Base-by-base conservation (phyloP, 2,888 invertebrate species). In the Nycteola revayana region DNA sequence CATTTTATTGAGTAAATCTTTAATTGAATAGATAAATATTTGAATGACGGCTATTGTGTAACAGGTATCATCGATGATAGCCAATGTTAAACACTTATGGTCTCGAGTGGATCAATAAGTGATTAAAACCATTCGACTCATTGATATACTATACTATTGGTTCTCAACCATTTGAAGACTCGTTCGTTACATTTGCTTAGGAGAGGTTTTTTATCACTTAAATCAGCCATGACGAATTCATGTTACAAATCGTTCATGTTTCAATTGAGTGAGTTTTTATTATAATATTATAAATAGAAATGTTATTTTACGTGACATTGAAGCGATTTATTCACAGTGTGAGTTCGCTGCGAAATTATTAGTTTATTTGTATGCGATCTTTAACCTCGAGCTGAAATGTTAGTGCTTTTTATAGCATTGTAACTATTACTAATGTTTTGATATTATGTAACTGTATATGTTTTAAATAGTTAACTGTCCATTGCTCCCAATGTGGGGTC, bases 51-150 rank as follows among this genome's bases (percentile, higher is more conserved):
- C 14, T 14, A 14, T 14, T 42, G 42, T 42, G 29, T 22, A 27
- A 38, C 28, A 32, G 42, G 42, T 44, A 49, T 29, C 38, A 35
- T 35, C 41, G 36, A 51, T 53, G 51, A 55, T 58, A 53, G 38
- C 26, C 44, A 33, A 42, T 54, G 50, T 47, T 43, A 50, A 54
- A 47, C 57, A 63, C 60, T 67, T 59, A 52, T 43, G 48, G 35
- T 33, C 36, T 44, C 40, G 36, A 60, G 54, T 52, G 53, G 49
- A 64, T 66, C 61, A 56, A 67, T 60, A 61, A 60, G 55, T 69
- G 74, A 75, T 75, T 75, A 72, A 70, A 67, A 60, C 66, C 56
- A 65, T 69, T 65, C 50, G 49, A 47, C 48, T 54, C 58, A 65
- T 63, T 64, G 60, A 60, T n/a, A n/a, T n/a, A 50, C 52, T 42